Percentiles rank a stretch among this genome's conserved stretches.
phyloP scores from a whole-genome alignment of 2,113 vertebrate genomes.

The Aramus guarauna region DNA sequence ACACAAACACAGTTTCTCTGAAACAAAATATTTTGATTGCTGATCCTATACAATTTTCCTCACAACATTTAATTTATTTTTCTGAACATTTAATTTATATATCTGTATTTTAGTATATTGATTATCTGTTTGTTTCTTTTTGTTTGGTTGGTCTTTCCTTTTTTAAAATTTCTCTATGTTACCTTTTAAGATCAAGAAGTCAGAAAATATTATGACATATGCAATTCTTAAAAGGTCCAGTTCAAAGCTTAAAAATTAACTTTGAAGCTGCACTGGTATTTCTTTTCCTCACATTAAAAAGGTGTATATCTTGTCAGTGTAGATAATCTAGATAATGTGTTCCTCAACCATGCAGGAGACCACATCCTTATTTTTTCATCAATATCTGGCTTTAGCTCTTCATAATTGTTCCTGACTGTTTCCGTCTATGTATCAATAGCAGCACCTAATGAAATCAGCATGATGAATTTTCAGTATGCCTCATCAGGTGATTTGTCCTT shows the following conservation, averaged over 20 bases:
- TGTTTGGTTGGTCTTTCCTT: not conserved
- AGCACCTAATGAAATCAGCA: not conserved
- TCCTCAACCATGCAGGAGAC: not conserved
- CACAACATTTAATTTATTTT: not conserved
- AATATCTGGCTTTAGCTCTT: not conserved
- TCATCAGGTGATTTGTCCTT: not conserved
- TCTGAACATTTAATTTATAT: not conserved
- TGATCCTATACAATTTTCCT: not conserved
- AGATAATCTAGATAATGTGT: not conserved
- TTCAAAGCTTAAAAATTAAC: not conserved
- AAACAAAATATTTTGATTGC: not conserved
- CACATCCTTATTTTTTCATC: not conserved
- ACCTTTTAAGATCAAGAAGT: not conserved
- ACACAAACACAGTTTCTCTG: not conserved
- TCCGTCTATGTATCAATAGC: not conserved
- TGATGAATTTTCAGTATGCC: not conserved
- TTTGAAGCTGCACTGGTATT: not conserved
- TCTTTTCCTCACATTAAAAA: not conserved
- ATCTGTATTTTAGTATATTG: not conserved
- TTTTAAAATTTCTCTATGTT: not conserved
- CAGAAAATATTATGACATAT: not conserved
- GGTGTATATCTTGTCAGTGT: not conserved
- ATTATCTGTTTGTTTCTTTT: not conserved
- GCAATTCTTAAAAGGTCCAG: not conserved
- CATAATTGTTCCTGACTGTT: not conserved